Conservation (phyloP, 1,140 invertebrate species). For the Zaprionus kolodkinae region DNA sequence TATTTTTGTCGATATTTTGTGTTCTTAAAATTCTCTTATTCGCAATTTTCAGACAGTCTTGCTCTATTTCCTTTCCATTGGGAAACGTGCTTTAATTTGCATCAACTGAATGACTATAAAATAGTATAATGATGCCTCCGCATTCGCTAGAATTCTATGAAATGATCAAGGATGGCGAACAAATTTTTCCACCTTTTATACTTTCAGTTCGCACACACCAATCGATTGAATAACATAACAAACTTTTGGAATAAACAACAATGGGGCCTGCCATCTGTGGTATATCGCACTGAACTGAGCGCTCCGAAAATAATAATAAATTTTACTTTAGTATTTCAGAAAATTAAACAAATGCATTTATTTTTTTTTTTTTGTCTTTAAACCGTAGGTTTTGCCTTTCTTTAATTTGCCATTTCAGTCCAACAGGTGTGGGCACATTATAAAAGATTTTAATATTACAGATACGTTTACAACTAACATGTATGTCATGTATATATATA, state of each 20-base stretch:
- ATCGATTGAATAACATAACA: conserved; percentile 22
- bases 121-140: conserved; percentile 26
- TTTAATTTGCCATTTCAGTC: conserved; percentile 37
- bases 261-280: conserved; percentile 55
- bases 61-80: conserved; percentile 19
- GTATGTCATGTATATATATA: not conserved
- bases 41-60: conserved; percentile 33
- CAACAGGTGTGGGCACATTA: conserved; percentile 34
- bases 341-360: conserved; percentile 59
- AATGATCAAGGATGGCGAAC: conserved; percentile 23
- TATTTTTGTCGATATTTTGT: not conserved
- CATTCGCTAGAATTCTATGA: conserved; percentile 16
- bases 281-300: conserved; percentile 43
- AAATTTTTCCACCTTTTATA: conserved; percentile 42
- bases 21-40: conserved; percentile 17
- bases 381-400: conserved; percentile 29
- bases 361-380: conserved; percentile 36
- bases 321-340: conserved; percentile 39
- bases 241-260: conserved; percentile 56
- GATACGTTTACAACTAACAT: conserved; percentile 16
- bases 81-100: conserved; percentile 50
- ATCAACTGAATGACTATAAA: conserved; percentile 35
- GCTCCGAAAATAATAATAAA: conserved; percentile 52
- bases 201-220: conserved; percentile 50
- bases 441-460: conserved; percentile 33